Evolutionary conservation across 2,888 invertebrate genomes (phyloP), one percentile per base, ranked within the genome.

Genomic region (Stenurella melanura): DNA sequence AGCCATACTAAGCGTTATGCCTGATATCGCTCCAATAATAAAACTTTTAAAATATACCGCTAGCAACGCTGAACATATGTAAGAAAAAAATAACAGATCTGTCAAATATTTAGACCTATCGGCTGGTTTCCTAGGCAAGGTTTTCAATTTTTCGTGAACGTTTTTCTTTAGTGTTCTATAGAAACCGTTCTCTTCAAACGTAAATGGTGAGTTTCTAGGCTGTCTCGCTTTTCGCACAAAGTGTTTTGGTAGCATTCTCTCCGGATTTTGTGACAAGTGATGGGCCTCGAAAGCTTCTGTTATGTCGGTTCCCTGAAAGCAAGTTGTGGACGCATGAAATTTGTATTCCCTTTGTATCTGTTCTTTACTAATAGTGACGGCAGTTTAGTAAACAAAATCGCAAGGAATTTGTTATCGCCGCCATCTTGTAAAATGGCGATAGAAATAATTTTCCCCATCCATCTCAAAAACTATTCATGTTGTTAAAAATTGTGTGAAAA

Each of bases 281-380:
- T 95, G 94, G 0, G 91, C 87, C 90, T 95, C 94, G 83, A 95
- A 96, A 6, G 93, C 92, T 89, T 96, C 95, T 0, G 95, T 95
- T 78, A 95, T 94, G 84, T 96, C 95, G 0, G 93, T 94, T 0
- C 95, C 95, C 91, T 93, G 91, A 57, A 85, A 84, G 9, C 4
- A 26, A 26, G 21, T 26, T 26, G 21, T 26, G 1, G 1, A 26
- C 21, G 4, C 4, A 26, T 26, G 21, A 26, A 26, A 3, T 26
- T 26, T 1, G 21, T 26, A 26, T 26, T 26, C 21, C 1, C 21
- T 26, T 26, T 26, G n/a, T 4, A 26, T 26, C 21, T 26, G 1
- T 26, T 4, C 21, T 26, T 26, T 4, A 26, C 21, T 26, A 26
- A 26, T 26, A 26, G 1, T 26, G 21, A 3, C 1, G 21, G 21